A percentile compares a stretch with the other conserved stretches of the same genome.
Conservation (phyloP, 2,797 vertebrate species). For the Takifugu rubripes region DNA sequence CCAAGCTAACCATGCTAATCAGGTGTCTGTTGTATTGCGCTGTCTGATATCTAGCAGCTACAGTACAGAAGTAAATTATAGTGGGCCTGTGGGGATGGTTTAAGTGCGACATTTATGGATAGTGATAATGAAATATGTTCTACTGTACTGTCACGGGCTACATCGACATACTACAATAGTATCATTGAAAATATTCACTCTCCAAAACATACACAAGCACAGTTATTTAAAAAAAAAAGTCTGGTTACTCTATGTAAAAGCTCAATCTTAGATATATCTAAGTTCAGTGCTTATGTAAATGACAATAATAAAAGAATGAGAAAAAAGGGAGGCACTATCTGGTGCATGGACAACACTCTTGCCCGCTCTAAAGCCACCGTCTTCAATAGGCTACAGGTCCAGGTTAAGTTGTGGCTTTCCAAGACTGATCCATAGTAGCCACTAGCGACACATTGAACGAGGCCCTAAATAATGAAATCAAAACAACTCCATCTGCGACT, state of each 20-base stretch:
- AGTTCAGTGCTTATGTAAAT: slow-evolving; percentile 24
- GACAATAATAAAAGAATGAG: slow-evolving; percentile 28
- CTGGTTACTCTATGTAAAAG: slow-evolving; percentile 36
- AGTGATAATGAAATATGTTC: slow-evolving; percentile 31
- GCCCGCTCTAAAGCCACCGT: slow-evolving; percentile 42
- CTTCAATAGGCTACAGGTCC: slow-evolving; percentile 48
- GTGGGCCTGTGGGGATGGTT: slow-evolving; percentile 11
- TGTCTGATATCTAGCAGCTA: slow-evolving; percentile 45
- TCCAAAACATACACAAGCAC: slow-evolving; percentile 31
- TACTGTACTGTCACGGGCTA: slow-evolving; percentile 34
- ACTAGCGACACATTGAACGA: slow-evolving; percentile 28
- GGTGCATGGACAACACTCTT: slow-evolving; percentile 56
- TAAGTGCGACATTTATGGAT: slow-evolving; percentile 49
- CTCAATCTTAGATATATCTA: slow-evolving; percentile 22
- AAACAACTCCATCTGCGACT: too few species aligned
- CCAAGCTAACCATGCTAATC: slow-evolving; percentile 35
- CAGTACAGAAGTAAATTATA: slow-evolving; percentile 34
- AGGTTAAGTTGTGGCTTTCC: slow-evolving; percentile 29
- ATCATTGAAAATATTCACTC: slow-evolving; percentile 55
- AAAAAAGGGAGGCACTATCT: slow-evolving; percentile 70
- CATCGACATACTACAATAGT: slow-evolving; percentile 42
- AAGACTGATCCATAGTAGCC: slow-evolving; percentile 12
- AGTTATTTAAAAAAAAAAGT: slow-evolving; percentile 33
- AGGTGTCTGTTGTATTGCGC: slow-evolving; percentile 34
- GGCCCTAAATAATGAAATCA: neutral